Base-by-base conservation (phyloP, 2,113 vertebrate species). In the Steatornis caripensis region DNA sequence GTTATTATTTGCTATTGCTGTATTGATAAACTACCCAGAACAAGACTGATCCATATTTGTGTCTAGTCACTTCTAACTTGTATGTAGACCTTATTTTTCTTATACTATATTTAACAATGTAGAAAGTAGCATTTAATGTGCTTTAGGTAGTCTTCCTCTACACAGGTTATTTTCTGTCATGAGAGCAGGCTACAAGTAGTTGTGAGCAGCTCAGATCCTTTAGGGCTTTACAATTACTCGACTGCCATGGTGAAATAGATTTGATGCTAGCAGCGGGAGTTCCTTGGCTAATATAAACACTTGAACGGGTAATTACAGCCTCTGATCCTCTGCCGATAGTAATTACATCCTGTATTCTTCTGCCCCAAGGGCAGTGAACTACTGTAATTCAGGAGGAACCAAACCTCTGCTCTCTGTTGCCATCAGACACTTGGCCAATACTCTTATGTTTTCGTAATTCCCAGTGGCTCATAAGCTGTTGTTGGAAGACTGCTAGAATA, bases 181-280 rank as follows among this genome's bases (percentile, higher is more conserved):
- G 9, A 48, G 34, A 78, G 13, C 1, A 0, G 53, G 39, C 51
- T 53, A 29, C 51, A 70, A 75, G 60, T 66, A 60, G 60, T 76
- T 94, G 51, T 62, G 71, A 79, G 76, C 53, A 62, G 62, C 71
- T 89, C 58, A 58, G n/a, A 61, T 66, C 76, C 66, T 94, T 93
- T 45, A 66, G 87, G 90, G 57, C 90, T 94, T 86, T 71, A 57
- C 32, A 78, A 16, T 90, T 88, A 55, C 49, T 82, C 54, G n/a
- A 23, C 60, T 90, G 70, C 49, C 41, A 37, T 41, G 26, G 58
- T 7, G 23, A 69, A 96, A 81, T 68, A 87, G 78, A 90, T 93
- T 90, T 77, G 49, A 92, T 94, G 86, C 64, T 84, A 84, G 64
- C 85, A 92, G 91, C 82, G 51, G 78, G 69, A 87, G 69, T 77